These are phyloP conservation scores for Nemotelus nigrinus DNA, from an alignment of 2,888 invertebrate genomes.

Conservation along the genomic window DNA sequence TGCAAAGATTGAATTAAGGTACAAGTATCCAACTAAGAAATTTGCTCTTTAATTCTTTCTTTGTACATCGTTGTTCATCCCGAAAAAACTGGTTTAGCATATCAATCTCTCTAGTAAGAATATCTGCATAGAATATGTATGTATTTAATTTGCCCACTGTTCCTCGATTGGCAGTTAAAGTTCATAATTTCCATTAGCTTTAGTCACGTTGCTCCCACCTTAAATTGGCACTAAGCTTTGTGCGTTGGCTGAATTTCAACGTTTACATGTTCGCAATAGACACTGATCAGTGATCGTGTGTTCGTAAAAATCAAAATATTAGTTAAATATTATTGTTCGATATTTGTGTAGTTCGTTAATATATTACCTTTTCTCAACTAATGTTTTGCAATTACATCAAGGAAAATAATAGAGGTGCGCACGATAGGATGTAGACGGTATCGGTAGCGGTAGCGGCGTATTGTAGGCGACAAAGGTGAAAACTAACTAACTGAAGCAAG, in stretches of 20 bases:
- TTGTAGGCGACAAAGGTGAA: not conserved
- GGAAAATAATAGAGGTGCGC: constrained; percentile 9
- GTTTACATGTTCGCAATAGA: constrained; percentile 3
- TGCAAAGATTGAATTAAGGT: no score
- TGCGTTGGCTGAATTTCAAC: not conserved
- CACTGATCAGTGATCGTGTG: not conserved
- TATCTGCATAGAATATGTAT: no score
- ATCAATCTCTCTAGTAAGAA: no score
- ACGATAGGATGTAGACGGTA: constrained; percentile 13
- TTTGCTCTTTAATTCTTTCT: no score
- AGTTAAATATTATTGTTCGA: constrained; percentile 2
- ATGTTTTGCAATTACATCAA: not conserved
- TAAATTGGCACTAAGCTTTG: constrained; percentile 12
- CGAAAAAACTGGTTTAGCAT: no score
- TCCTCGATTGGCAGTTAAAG: no score
- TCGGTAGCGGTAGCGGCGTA: not conserved
- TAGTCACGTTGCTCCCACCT: not conserved
- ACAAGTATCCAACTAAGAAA: no score
- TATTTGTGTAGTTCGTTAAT: not conserved
- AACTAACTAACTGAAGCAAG: not conserved
- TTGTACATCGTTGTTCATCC: no score
- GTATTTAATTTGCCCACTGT: no score
- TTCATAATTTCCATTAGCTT: not conserved
- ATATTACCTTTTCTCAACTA: not conserved
- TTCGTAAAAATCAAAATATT: not conserved